Percentiles rank a stretch among this genome's conserved stretches.
Evolutionary conservation across 2,888 invertebrate species (phyloP).

Genomic region (Morinoia aosen): DNA sequence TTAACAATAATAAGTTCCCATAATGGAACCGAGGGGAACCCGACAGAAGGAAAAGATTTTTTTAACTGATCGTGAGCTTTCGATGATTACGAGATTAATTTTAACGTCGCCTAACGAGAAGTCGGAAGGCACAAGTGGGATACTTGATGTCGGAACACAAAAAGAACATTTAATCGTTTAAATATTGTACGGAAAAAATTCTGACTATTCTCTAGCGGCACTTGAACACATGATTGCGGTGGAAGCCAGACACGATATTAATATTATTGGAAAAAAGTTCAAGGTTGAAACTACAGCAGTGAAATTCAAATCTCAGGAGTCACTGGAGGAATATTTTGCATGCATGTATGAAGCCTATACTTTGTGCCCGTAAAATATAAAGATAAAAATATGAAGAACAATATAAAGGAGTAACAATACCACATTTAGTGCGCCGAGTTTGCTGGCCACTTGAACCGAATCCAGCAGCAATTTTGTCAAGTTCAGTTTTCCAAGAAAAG

Average conservation of each 20-base stretch:
- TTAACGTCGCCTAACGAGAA: background rate
- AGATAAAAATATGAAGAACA: no score
- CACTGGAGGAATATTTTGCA: background rate
- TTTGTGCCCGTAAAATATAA: no score
- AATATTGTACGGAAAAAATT: background rate
- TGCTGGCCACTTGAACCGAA: no score
- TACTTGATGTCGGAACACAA: no score
- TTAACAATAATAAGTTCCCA: slow-evolving; percentile 36
- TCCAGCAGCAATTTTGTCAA: no score
- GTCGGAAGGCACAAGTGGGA: background rate
- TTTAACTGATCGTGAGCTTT: background rate
- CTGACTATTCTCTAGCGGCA: background rate
- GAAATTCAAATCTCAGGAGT: background rate
- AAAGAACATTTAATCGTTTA: no score
- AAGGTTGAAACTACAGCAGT: background rate
- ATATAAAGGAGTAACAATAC: no score
- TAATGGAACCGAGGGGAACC: slow-evolving; percentile 11
- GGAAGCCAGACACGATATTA: background rate
- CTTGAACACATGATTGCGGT: background rate
- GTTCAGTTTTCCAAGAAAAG: no score
- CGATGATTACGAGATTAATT: background rate
- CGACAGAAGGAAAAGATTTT: background rate
- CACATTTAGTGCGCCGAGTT: no score
- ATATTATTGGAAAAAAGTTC: no score
- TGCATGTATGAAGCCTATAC: background rate